phyloP scores from a whole-genome alignment of 2,888 invertebrate genomes.

The Phyto melanocephala region DNA sequence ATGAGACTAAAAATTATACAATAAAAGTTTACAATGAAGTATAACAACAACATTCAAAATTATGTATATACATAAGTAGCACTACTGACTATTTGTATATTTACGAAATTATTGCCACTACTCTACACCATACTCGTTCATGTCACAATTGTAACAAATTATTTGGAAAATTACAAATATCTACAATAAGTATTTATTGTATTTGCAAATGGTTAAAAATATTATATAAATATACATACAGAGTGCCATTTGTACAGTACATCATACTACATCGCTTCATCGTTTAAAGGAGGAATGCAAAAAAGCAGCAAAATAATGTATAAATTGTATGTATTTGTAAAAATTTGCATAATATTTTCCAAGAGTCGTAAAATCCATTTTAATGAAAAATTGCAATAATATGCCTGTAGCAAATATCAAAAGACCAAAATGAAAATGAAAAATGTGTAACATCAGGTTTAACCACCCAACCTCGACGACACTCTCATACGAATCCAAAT shows the following conservation, averaged over 20 bases:
- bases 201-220: slow-evolving; percentile 2
- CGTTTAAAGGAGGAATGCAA: no score
- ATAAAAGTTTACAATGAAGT: not conserved
- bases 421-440: slow-evolving; percentile 6
- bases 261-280: no score
- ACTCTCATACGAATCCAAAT: slow-evolving; percentile 8
- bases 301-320: no score
- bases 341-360: slow-evolving; percentile 59
- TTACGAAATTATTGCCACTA: not conserved
- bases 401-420: slow-evolving; percentile 23
- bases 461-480: slow-evolving; percentile 6
- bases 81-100: slow-evolving; percentile 24
- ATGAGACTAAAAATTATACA: not conserved
- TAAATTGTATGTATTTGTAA: slow-evolving; percentile 15
- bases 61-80: not conserved
- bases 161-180: slow-evolving; percentile 3
- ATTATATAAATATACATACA: not conserved
- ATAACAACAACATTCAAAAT: slow-evolving; percentile 15
- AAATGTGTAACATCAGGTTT: slow-evolving; percentile 46
- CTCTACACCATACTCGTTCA: not conserved
- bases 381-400: slow-evolving; percentile 62
- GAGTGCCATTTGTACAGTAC: no score
- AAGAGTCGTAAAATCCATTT: slow-evolving; percentile 58
- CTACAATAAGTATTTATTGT: slow-evolving; percentile 10
- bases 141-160: slow-evolving; percentile 16